Evolutionary conservation across 2,797 vertebrate genomes (phyloP).

Genomic region (Hippopotamyrus pictus): DNA sequence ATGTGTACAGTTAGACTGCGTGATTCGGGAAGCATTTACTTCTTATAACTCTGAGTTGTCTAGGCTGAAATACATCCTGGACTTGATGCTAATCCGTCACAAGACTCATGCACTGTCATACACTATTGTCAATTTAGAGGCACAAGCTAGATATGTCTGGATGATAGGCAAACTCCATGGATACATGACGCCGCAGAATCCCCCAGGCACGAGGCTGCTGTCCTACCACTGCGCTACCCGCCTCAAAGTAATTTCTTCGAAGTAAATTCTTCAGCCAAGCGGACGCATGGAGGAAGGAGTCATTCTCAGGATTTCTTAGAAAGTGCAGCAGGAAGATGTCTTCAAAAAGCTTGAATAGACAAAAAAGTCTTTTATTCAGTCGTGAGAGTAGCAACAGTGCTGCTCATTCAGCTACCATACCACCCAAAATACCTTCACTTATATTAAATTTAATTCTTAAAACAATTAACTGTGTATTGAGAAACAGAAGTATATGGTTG

Average conservation of each 20-base stretch:
- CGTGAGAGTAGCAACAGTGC: neutral
- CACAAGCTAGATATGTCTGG: neutral
- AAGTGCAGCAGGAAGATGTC: neutral
- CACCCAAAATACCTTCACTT: neutral
- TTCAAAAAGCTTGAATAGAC: neutral
- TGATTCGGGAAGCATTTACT: neutral
- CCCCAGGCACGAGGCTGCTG: neutral
- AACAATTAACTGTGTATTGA: neutral
- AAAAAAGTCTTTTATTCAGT: neutral
- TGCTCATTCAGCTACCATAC: neutral
- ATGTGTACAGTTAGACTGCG: neutral
- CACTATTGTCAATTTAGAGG: neutral
- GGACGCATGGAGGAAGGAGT: neutral
- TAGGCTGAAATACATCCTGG: neutral
- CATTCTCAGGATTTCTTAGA: neutral
- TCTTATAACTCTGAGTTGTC: neutral
- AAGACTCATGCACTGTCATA: neutral
- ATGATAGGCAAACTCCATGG: neutral
- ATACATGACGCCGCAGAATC: neutral
- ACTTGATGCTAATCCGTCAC: neutral
- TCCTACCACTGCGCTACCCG: neutral
- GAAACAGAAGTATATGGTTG: neutral
- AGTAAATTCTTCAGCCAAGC: neutral
- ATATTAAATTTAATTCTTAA: neutral
- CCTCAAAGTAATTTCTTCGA: neutral